Percentiles rank a stretch among this genome's conserved stretches.
Evolutionary conservation across 2,888 invertebrate genomes (phyloP).

Genomic region (Galerucella nymphaeae): DNA sequence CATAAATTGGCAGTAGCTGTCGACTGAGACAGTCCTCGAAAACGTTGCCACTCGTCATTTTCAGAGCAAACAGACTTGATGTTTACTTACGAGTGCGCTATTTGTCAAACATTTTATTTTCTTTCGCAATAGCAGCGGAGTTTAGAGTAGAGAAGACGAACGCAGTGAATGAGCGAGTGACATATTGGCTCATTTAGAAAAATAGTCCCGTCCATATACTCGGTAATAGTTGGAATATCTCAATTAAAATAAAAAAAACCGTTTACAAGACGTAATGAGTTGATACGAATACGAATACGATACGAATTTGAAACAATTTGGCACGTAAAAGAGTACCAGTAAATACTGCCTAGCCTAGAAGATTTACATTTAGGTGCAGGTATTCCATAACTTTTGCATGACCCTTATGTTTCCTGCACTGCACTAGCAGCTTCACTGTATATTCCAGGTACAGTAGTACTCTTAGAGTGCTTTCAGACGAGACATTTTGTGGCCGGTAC

Average conservation of each 20-base stretch:
- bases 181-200: conserved; percentile 62
- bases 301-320: too few species aligned
- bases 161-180: conserved; percentile 53
- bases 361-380: too few species aligned
- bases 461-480: too few species aligned
- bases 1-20: conserved; percentile 25
- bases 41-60: conserved; percentile 63
- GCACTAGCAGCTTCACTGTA: too few species aligned
- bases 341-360: too few species aligned
- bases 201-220: conserved; percentile 35
- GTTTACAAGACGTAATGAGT: too few species aligned
- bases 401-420: too few species aligned
- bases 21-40: conserved; percentile 43
- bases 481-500: too few species aligned
- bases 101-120: conserved; percentile 66
- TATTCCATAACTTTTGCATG: too few species aligned
- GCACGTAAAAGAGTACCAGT: too few species aligned
- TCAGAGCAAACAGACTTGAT: conserved; percentile 62
- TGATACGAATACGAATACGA: too few species aligned
- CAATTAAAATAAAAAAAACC: not conserved
- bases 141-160: conserved; percentile 50
- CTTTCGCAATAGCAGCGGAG: conserved; percentile 59
- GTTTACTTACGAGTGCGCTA: conserved; percentile 64
- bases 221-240: not conserved
- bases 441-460: too few species aligned